A percentile compares a stretch with the other conserved stretches of the same genome.
Conservation (phyloP, 2,113 vertebrate genomes). For the Sciurus niger region DNA sequence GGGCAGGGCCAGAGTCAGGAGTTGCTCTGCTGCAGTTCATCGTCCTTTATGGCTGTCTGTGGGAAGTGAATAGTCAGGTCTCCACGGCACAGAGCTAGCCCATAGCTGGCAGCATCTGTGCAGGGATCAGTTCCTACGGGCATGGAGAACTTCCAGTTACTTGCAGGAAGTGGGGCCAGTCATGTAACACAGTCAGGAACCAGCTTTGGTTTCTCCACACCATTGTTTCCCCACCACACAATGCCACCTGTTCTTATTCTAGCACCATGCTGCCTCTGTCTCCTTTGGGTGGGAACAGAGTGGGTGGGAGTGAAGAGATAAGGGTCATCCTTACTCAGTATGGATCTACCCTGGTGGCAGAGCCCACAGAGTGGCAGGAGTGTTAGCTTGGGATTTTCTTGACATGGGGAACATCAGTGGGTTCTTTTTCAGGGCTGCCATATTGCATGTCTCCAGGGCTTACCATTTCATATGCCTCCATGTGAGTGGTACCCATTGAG, state of each 20-base stretch:
- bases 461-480: neutral
- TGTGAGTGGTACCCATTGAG: neutral
- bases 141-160: neutral
- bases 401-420: neutral
- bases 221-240: neutral
- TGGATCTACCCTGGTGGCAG: neutral
- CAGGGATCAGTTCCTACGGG: neutral
- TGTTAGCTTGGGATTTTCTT: neutral
- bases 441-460: neutral
- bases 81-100: fast-evolving
- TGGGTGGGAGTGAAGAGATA: neutral
- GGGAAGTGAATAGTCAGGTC: neutral
- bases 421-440: neutral
- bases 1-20: neutral
- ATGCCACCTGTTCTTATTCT: fast-evolving
- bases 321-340: neutral
- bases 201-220: neutral
- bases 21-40: neutral
- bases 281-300: neutral
- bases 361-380: neutral
- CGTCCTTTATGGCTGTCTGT: neutral
- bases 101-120: neutral
- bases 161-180: too few species aligned
- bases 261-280: neutral
- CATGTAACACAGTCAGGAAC: neutral